Conservation (phyloP, 2,888 invertebrate species). For the Cactoblastis cactorum region DNA sequence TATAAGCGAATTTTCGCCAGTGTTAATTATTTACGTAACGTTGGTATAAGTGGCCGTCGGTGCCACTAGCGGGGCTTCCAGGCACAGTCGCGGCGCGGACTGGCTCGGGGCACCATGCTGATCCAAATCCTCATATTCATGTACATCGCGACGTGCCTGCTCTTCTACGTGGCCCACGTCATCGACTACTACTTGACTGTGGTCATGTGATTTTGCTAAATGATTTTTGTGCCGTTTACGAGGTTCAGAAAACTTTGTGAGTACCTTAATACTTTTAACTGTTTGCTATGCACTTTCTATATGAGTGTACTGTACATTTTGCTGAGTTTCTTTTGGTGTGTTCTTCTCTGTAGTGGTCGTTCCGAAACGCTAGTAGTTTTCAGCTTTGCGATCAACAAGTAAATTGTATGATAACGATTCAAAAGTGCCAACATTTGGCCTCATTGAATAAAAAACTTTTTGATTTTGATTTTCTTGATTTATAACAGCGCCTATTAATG, state of each 20-base stretch:
- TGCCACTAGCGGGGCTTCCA: constrained; percentile 35
- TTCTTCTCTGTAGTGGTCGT: no score
- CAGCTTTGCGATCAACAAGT: no score
- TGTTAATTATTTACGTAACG: constrained; percentile 11
- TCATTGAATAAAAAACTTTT: no score
- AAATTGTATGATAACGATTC: no score
- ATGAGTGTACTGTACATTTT: no score
- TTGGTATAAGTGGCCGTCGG: constrained; percentile 14
- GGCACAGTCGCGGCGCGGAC: constrained; percentile 30
- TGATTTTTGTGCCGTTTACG: background rate
- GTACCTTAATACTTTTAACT: background rate
- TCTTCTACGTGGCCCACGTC: constrained; percentile 71
- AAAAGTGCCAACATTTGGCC: no score
- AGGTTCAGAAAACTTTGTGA: background rate
- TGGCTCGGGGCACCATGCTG: constrained; percentile 51
- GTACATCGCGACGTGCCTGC: constrained; percentile 69
- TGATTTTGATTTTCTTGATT: no score
- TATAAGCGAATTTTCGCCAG: background rate
- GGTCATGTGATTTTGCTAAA: background rate
- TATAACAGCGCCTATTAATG: no score
- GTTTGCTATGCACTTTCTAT: background rate
- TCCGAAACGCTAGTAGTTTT: no score
- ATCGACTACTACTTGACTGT: constrained; percentile 62
- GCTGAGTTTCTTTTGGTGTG: no score
- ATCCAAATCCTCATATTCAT: constrained; percentile 74